Base-by-base conservation (phyloP, 2,797 vertebrate genomes). In the Micromesistius poutassou region DNA sequence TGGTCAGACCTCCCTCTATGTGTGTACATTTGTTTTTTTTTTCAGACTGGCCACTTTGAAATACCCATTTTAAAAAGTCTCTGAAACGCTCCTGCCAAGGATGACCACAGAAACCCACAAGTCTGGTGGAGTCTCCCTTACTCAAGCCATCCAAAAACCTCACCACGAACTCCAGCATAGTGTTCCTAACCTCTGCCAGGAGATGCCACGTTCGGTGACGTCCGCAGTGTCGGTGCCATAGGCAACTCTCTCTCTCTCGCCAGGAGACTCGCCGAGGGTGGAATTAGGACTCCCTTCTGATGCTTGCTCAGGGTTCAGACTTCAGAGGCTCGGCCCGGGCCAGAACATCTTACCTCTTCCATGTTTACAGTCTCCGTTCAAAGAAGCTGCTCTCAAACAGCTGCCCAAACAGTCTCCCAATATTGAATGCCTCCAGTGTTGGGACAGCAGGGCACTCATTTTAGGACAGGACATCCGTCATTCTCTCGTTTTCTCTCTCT, bases 371-470 rank as follows among this genome's bases (percentile, higher is more conserved):
- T 91, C 83, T 83, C 81, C 84, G 85, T 90, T 92, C 86, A 91
- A 86, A 89, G 87, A 89, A 88, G 86, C 87, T 82, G 81, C 89
- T 86, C 87, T 83, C 87, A 80, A 90, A 83, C 92, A 93, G 91
- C 92, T 93, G 92, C 89, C 89, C 89, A 92, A 92, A 93, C 86
- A 93, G 87, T 90, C 85, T 55, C 84, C 76, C 82, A 40, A 81
- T 88, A 86, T 86, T 93, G 86, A 93, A 93, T 91, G 89, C 88
- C 79, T 86, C 87, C 83, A 90, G 89, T 93, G 92, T 93, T 89
- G 85, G 86, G 86, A 90, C 83, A 90, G 88, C 86, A 80, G 80
- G 81, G 86, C 85, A 76, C 87, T 87, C 73, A 83, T 88, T 92
- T 91, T 87, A 89, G 87, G 87, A 88, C 79, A 84, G 88, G 84